phyloP scores from a whole-genome alignment of 2,113 vertebrate genomes.

The Dromiciops gliroides region DNA sequence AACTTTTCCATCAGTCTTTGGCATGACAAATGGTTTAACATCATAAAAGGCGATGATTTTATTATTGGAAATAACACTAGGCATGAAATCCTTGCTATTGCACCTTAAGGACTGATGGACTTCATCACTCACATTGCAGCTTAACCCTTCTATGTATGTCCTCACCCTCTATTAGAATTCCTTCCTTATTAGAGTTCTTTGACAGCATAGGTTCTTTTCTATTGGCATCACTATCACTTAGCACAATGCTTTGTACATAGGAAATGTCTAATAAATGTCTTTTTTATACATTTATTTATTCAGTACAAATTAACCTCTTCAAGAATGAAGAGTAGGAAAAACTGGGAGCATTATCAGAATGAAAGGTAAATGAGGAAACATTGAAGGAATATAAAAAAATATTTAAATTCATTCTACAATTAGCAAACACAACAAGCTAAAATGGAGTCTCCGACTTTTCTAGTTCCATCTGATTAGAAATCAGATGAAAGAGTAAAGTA shows the following conservation, averaged over 20 bases:
- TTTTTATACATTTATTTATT: neutral
- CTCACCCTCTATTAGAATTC: neutral
- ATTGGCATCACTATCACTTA: neutral
- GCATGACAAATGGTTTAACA: no score
- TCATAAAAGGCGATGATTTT: neutral
- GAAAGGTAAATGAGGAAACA: neutral
- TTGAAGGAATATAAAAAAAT: neutral
- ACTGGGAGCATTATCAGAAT: neutral
- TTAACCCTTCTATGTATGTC: neutral
- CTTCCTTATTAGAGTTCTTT: neutral
- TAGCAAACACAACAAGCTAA: neutral
- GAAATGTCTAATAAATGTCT: neutral
- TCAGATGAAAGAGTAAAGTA: neutral
- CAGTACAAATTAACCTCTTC: neutral
- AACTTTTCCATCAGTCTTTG: no score
- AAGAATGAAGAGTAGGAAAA: neutral
- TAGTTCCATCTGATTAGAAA: neutral
- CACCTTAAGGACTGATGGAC: neutral
- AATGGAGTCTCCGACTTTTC: neutral
- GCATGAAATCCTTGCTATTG: neutral
- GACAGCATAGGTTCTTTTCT: neutral
- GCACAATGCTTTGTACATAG: neutral
- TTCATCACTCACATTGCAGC: neutral
- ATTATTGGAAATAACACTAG: neutral
- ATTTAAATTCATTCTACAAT: neutral